phyloP scores from a whole-genome alignment of 2,888 invertebrate genomes.

The Amphimallon solstitiale region DNA sequence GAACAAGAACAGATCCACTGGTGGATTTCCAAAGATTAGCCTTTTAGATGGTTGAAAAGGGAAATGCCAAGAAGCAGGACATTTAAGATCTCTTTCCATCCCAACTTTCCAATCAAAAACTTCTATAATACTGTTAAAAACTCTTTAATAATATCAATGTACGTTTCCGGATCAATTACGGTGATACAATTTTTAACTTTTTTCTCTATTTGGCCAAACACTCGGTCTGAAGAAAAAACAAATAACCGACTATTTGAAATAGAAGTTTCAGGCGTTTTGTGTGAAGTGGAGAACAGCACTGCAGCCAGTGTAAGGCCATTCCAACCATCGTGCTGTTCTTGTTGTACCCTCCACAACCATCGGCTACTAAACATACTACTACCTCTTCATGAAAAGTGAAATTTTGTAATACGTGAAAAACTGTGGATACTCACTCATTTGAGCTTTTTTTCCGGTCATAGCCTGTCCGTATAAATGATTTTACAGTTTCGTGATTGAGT shows the following conservation, averaged over 20 bases:
- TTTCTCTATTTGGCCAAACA: background rate
- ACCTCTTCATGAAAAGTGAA: too few species aligned
- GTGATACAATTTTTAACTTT: too few species aligned
- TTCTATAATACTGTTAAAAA: too few species aligned
- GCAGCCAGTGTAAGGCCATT: background rate
- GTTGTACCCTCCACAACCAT: background rate
- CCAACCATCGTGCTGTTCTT: background rate
- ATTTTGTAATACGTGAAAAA: too few species aligned
- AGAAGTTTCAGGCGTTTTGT: slow-evolving; percentile 11
- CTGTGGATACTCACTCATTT: too few species aligned
- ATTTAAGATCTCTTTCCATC: too few species aligned
- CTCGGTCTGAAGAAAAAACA: slow-evolving; percentile 4
- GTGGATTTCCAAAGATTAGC: too few species aligned
- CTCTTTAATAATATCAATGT: slow-evolving; percentile 19
- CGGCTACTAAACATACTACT: too few species aligned
- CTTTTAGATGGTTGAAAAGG: too few species aligned
- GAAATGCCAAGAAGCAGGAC: too few species aligned
- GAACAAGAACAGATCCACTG: too few species aligned
- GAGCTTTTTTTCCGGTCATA: background rate
- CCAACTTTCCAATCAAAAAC: too few species aligned
- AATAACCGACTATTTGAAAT: slow-evolving; percentile 3
- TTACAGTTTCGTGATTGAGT: background rate
- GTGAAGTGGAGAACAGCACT: background rate
- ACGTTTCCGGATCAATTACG: slow-evolving; percentile 8
- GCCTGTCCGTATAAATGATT: background rate